Percentiles rank a stretch among this genome's conserved stretches.
Conservation (phyloP, 2,797 vertebrate species). For the Ispidina lecontei region DNA sequence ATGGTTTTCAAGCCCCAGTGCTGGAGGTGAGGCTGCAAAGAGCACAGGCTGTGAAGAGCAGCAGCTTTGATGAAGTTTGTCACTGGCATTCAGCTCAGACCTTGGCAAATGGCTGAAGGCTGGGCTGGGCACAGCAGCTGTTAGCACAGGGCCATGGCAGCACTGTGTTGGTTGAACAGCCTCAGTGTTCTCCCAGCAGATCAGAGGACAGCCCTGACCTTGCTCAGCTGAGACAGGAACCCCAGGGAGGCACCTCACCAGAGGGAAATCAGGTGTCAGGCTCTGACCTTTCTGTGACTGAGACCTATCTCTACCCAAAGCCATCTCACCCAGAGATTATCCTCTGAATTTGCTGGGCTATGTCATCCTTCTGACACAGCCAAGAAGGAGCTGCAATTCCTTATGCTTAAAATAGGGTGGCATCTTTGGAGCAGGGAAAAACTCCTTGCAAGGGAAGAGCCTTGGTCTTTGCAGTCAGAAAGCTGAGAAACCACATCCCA, state of each 20-base stretch:
- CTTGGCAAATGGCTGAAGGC: constrained; percentile 15
- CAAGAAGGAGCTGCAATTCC: not conserved
- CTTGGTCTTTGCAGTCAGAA: not conserved
- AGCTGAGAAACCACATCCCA: not conserved
- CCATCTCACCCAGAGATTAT: not conserved
- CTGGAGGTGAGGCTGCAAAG: constrained; percentile 10
- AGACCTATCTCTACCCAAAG: not conserved
- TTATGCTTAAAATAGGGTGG: not conserved
- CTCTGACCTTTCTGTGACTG: constrained; percentile 30
- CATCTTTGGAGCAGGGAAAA: not conserved
- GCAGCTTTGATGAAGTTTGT: not conserved
- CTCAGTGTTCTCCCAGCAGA: constrained; percentile 11
- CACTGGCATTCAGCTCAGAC: not conserved
- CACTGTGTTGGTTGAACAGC: not conserved
- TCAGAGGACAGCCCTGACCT: not conserved
- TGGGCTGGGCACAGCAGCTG: not conserved
- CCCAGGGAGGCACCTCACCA: not conserved
- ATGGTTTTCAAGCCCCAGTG: not conserved
- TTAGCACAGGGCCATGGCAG: not conserved
- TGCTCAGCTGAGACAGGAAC: not conserved
- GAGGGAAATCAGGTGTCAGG: not conserved
- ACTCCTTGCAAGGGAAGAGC: not conserved
- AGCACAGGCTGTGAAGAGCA: not conserved
- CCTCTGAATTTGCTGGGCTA: not conserved
- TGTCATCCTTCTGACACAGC: not conserved